Base-by-base conservation (phyloP, 2,888 invertebrate species). In the Myopa tessellatipennis region DNA sequence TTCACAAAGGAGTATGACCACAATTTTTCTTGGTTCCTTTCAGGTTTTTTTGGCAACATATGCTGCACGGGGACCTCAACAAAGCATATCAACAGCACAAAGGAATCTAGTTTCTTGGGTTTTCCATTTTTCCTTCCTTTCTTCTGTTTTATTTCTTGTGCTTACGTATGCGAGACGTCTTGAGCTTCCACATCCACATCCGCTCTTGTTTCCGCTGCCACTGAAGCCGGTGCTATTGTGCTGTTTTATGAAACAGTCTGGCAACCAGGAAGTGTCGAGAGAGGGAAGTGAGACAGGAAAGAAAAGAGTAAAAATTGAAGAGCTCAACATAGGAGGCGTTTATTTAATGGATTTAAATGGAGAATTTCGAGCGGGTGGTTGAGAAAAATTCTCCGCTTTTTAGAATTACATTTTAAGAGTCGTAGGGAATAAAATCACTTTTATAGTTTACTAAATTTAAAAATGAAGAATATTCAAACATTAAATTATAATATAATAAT, bases 111-210 rank as follows among this genome's bases (percentile, higher is more conserved):
- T 67, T 67, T 45, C 26, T 65, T 60, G n/a, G 26, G 58, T 58
- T 58, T 10, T 16, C 4, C 16, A 52, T 12, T 14, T 16, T 58
- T 58, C n/a, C n/a, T 6, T 36, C 4, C 38, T 45, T 67, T 67
- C 40, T 67, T 38, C 10, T 67, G 16, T 16, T 6, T 10, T 26
- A 8, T 18, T 18, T 61, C 34, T 18, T 6, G 61, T 61, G 3
- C 38, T 61, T 18, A 61, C 61, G 61, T 61, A 61, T 61, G 61
- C 40, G 45, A n/a, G 45, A 67, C 67, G 67, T n/a, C 67, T 67
- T 67, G 40, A 45, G n/a, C 67, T 67, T 38, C 38, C 67, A 16
- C 67, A 38, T 40, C 67, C n/a, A 45, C 40, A 16, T 38, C 45
- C 45, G 16, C 18, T n/a, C 14, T 45, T 6, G 63, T 8, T 34